Conservation (phyloP, 2,113 vertebrate genomes). For the Ivindomyrus marchei region DNA sequence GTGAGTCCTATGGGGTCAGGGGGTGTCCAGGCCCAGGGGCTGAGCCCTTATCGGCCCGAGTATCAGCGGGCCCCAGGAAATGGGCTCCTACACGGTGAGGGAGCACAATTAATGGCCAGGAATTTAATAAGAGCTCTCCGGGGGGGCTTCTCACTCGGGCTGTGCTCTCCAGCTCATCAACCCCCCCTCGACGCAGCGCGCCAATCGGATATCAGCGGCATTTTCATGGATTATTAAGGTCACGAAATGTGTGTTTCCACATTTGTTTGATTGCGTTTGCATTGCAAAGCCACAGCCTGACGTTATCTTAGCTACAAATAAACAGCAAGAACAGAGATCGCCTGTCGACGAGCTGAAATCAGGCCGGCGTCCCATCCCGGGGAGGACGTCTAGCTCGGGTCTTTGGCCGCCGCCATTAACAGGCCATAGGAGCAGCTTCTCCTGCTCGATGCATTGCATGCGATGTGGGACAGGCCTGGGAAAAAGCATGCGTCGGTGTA, state of each 20-base stretch:
- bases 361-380: background rate
- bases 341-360: background rate
- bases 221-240: background rate
- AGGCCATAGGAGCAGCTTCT: background rate
- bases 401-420: too few species aligned
- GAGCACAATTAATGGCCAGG: constrained; percentile 34
- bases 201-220: background rate
- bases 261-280: background rate
- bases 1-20: background rate
- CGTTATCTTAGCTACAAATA: background rate
- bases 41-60: constrained; percentile 31
- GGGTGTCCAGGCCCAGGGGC: background rate
- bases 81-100: constrained; percentile 35
- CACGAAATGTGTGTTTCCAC: background rate
- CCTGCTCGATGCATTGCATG: background rate
- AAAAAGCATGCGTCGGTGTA: background rate
- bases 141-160: background rate
- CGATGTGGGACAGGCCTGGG: background rate
- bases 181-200: background rate
- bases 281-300: background rate
- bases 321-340: background rate
- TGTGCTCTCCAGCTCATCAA: background rate
- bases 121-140: constrained; percentile 28
- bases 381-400: background rate
- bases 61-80: constrained; percentile 49